These are phyloP conservation scores for Leucophenga varia DNA, from an alignment of 1,140 invertebrate genomes.

Conservation along the genomic window DNA sequence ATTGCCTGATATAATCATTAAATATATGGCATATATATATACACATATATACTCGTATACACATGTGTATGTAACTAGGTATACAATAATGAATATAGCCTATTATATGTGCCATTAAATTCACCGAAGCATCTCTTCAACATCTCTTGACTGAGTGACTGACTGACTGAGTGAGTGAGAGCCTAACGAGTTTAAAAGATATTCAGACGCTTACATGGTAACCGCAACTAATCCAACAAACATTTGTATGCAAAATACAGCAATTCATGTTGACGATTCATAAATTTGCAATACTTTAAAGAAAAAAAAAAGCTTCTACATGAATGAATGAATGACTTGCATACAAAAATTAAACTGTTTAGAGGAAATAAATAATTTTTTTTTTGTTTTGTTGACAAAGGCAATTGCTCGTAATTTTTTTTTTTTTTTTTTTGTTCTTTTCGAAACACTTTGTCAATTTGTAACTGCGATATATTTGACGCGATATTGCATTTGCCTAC, in stretches of 20 bases:
- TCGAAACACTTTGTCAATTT: constrained; percentile 4
- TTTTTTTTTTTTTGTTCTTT: constrained; percentile 1
- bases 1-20: constrained; percentile 42
- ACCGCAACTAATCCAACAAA: too few species aligned
- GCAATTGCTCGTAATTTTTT: constrained; percentile 32
- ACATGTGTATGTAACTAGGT: constrained; percentile 22
- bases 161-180: not conserved
- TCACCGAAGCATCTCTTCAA: constrained; percentile 26
- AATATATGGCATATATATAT: constrained; percentile 18
- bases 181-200: too few species aligned
- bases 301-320: not conserved
- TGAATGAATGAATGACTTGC: too few species aligned
- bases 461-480: constrained; percentile 2
- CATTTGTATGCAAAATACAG: constrained; percentile 48
- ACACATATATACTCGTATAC: constrained; percentile 15
- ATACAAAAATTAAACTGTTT: too few species aligned
- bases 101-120: constrained; percentile 36
- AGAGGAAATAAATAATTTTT: too few species aligned
- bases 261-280: constrained; percentile 33
- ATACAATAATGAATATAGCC: too few species aligned
- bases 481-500: too few species aligned
- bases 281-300: constrained; percentile 11
- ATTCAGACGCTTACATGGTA: constrained; percentile 13
- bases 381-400: too few species aligned
- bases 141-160: constrained; percentile 21